Conservation (phyloP, 53 echinoderm and acorn worm genomes). For the Holothuria scabra region DNA sequence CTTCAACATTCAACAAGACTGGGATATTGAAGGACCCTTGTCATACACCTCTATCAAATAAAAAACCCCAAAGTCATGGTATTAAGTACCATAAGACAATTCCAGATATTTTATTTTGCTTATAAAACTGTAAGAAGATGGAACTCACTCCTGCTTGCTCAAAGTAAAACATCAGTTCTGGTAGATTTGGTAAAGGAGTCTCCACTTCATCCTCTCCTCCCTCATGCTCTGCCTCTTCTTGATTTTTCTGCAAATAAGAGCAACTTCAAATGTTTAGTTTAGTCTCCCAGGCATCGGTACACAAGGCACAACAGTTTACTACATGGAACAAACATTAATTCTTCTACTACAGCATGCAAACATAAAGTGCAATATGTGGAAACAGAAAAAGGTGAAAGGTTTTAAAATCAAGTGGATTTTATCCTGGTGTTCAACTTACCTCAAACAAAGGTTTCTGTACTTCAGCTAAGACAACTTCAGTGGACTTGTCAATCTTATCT, state of each 20-base stretch:
- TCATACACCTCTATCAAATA: too few species aligned
- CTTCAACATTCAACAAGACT: too few species aligned
- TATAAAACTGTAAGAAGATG: constrained; percentile 53
- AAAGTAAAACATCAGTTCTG: constrained; percentile 98
- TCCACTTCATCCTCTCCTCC: constrained; percentile 96
- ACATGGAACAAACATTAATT: neutral
- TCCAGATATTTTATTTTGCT: constrained; percentile 63
- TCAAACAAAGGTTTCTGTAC: constrained; percentile 94
- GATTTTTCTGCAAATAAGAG: constrained; percentile 73
- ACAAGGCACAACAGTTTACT: too few species aligned
- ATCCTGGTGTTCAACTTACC: constrained; percentile 45
- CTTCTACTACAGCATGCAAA: too few species aligned
- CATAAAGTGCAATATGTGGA: too few species aligned
- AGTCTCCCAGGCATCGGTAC: too few species aligned
- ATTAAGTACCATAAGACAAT: neutral
- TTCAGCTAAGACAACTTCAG: constrained; percentile 88
- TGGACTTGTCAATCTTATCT: constrained; percentile 87
- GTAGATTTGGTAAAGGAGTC: constrained; percentile 95
- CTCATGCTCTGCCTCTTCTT: constrained; percentile 96
- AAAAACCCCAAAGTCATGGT: too few species aligned
- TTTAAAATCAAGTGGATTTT: too few species aligned
- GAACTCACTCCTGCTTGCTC: constrained; percentile 94
- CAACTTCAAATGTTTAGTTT: too few species aligned
- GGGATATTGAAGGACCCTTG: too few species aligned
- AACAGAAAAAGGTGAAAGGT: too few species aligned